A percentile compares a stretch with the other conserved stretches of the same genome.
Evolutionary conservation across 2,797 vertebrate species (phyloP).

Genomic region (Danionella dracula): DNA sequence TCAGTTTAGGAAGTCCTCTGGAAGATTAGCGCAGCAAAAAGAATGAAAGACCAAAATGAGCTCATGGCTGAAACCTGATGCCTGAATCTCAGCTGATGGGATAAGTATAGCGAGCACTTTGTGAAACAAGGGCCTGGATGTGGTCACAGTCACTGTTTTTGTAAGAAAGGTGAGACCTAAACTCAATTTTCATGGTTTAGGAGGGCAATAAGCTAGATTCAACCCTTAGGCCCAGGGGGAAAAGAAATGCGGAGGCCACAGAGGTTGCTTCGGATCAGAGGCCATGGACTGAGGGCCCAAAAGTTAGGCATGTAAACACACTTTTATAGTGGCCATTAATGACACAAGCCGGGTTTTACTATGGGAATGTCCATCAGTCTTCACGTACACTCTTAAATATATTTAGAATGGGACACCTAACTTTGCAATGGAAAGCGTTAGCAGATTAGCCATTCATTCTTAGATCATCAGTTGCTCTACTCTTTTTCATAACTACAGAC

Average conservation of each 20-base stretch:
- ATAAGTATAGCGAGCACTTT: constrained; percentile 45
- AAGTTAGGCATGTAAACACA: constrained; percentile 24
- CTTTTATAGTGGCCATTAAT: not conserved
- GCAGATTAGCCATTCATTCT: too few relatives aligned
- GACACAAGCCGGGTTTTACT: not conserved
- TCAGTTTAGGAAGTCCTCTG: constrained; percentile 8
- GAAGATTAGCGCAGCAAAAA: constrained; percentile 49
- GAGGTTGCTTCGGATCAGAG: constrained; percentile 25
- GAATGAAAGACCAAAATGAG: constrained; percentile 48
- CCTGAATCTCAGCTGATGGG: constrained; percentile 50
- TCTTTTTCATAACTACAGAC: not conserved
- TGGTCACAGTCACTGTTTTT: constrained; percentile 46
- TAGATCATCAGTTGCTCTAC: not conserved
- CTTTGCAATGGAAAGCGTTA: too few relatives aligned
- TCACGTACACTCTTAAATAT: not conserved
- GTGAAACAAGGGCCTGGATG: constrained; percentile 37
- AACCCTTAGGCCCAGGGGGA: constrained; percentile 42
- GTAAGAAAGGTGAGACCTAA: constrained; percentile 48
- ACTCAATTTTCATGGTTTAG: constrained; percentile 54
- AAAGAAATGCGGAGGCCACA: constrained; percentile 44
- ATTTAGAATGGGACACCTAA: not conserved
- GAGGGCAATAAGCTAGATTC: not conserved
- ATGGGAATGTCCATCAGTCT: not conserved
- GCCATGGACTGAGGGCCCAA: constrained; percentile 43
- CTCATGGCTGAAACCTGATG: constrained; percentile 37